Evolutionary conservation across 2,113 vertebrate species (phyloP), one percentile per base, ranked within the genome.

Genomic region (Poicephalus gulielmi): DNA sequence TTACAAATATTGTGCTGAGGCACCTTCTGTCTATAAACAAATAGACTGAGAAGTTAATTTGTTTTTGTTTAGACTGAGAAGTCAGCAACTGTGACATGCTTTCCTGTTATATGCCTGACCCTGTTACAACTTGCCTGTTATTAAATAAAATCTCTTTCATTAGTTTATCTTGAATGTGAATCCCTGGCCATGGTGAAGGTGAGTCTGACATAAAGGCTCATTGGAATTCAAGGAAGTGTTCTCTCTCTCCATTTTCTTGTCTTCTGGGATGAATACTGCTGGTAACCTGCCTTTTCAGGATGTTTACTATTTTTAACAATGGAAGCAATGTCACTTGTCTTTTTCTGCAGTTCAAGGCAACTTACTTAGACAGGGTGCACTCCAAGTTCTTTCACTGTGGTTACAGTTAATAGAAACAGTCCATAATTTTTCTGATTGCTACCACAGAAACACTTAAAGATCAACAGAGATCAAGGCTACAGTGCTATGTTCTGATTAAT

Each of bases 1-100:
- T 75, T 64, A 24, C 24, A 77, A 93, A 86, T 75, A 59, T 30
- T 69, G 14, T 64, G 35, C n/a, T 60, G 59, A 83, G 47, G 33
- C n/a, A 88, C 13, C 43, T 94, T 66, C 20, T 43, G 23, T 83
- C 50, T 77, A 2, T 19, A 57, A 86, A 35, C 2, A 11, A 73
- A 78, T 66, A 64, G 68, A 28, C 25, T 20, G 20, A 88, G 62
- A 80, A 92, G 69, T 70, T 62, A 86, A 71, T 91, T 92, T 88
- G 62, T 3, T 96, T 97, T 91, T 97, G 69, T 96, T 96, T 95
- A 94, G 94, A 74, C 90, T 91, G 67, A 85, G 63, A 90, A 95
- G 79, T 68, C 73, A 92, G 69, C 79, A 94, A 79, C 76, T 90
- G 73, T 75, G 88, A 82, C 69, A 35, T 70, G 64, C 25, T 93